Conservation (phyloP, 2,113 vertebrate genomes). For the Peucedramus taeniatus region DNA sequence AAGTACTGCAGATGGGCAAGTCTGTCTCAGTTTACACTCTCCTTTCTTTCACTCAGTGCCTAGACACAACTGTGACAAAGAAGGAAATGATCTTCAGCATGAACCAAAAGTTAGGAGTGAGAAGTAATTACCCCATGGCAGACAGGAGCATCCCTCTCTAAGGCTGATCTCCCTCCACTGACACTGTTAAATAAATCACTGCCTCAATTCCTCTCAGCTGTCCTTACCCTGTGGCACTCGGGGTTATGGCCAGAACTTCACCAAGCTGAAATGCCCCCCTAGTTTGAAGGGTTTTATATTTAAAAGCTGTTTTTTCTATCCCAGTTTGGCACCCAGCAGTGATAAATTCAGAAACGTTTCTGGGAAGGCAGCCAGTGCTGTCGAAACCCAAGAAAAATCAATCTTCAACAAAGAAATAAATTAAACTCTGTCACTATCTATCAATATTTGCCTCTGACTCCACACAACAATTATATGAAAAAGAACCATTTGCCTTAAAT, state of each 20-base stretch:
- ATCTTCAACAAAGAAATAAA: slow-evolving; percentile 54
- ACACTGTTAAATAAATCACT: neutral
- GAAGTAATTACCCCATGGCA: neutral
- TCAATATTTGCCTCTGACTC: slow-evolving; percentile 56
- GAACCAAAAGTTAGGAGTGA: neutral
- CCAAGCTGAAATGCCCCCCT: neutral
- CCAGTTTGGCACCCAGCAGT: neutral
- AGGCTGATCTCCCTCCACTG: neutral
- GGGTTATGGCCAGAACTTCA: neutral
- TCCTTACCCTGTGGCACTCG: neutral
- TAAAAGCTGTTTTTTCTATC: slow-evolving; percentile 12
- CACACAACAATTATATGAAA: slow-evolving; percentile 15
- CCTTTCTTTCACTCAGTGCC: neutral
- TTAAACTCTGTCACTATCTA: slow-evolving; percentile 26
- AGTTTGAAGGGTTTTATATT: neutral
- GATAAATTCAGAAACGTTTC: slow-evolving; percentile 47
- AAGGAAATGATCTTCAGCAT: neutral
- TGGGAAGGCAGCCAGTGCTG: slow-evolving; percentile 46
- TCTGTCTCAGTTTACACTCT: neutral
- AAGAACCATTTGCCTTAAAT: slow-evolving; percentile 42
- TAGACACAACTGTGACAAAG: slow-evolving; percentile 3
- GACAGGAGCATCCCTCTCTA: neutral
- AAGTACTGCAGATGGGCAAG: neutral
- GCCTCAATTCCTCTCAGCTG: neutral
- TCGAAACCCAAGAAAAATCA: slow-evolving; percentile 44